Evolutionary conservation across 1,140 invertebrate genomes (phyloP).

Genomic region (Medauroidea extradentata): DNA sequence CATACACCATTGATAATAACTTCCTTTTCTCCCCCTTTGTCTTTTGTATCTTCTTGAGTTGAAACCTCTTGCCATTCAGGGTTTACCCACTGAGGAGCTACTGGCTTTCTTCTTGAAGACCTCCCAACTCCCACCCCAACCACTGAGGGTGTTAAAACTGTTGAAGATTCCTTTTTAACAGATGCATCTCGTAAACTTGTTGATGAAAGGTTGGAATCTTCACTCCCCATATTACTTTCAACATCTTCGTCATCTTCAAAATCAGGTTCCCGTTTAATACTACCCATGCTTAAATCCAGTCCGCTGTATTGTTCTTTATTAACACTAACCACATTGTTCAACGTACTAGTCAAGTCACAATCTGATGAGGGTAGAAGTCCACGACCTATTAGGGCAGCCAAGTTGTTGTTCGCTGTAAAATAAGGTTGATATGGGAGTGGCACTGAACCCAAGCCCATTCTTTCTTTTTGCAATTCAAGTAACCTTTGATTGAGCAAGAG

Average conservation of each 20-base stretch:
- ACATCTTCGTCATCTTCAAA: constrained; percentile 67
- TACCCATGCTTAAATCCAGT: constrained; percentile 73
- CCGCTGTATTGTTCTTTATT: constrained; percentile 72
- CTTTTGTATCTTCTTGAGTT: constrained; percentile 40
- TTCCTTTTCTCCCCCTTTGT: constrained; percentile 52
- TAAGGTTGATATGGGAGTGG: constrained; percentile 70
- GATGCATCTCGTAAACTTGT: constrained; percentile 41
- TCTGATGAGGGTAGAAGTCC: constrained; percentile 52
- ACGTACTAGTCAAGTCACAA: constrained; percentile 43
- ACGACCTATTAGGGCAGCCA: constrained; percentile 64
- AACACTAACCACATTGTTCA: constrained; percentile 47
- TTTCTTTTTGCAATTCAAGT: constrained; percentile 77
- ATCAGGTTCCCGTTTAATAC: constrained; percentile 68
- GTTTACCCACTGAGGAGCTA: constrained; percentile 95
- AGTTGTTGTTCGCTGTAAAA: constrained; percentile 64
- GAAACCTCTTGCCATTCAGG: constrained; percentile 76
- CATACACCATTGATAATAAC: constrained; percentile 90
- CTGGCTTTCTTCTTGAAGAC: constrained; percentile 77
- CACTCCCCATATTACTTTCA: constrained; percentile 71
- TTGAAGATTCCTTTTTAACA: constrained; percentile 43
- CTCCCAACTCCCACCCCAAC: constrained; percentile 21
- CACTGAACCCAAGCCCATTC: constrained; percentile 54
- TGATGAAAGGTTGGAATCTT: constrained; percentile 53
- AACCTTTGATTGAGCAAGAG: constrained; percentile 81
- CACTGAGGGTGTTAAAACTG: constrained; percentile 14